Percentiles rank a stretch among this genome's conserved stretches.
These are phyloP conservation scores for Frieseomelitta varia DNA, from an alignment of 1,140 invertebrate species.

Conservation along the genomic window DNA sequence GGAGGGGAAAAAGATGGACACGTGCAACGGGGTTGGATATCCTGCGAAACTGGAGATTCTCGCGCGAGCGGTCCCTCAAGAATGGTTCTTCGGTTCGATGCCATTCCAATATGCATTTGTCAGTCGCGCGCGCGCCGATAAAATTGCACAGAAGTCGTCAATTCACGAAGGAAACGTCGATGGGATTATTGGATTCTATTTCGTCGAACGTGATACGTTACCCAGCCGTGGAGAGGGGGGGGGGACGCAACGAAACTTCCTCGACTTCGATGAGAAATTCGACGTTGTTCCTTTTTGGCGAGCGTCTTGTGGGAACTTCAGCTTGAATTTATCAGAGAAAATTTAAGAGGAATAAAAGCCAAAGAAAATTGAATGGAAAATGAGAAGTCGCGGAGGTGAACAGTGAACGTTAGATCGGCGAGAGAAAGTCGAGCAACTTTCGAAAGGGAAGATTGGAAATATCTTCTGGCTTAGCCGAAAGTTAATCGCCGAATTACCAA, in stretches of 20 bases:
- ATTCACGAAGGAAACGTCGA: not conserved
- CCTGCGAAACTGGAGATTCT: not conserved
- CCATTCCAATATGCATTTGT: constrained; percentile 10
- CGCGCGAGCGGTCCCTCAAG: not conserved
- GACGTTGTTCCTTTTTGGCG: too few species aligned
- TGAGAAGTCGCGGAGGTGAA: not conserved
- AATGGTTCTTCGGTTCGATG: not conserved
- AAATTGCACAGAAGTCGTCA: constrained; percentile 25
- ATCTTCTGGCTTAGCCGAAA: not conserved
- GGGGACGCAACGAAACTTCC: not conserved
- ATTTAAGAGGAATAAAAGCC: too few species aligned
- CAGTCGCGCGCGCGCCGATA: not conserved
- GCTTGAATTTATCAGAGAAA: not conserved
- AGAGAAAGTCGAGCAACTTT: not conserved
- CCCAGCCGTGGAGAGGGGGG: not conserved
- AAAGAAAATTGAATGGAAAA: constrained; percentile 26
- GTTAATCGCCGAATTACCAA: not conserved
- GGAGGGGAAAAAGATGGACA: too few species aligned
- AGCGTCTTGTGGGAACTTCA: too few species aligned
- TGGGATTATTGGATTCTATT: constrained; percentile 29
- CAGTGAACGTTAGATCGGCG: not conserved
- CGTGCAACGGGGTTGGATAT: too few species aligned
- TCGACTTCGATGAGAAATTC: not conserved
- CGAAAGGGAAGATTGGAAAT: not conserved
- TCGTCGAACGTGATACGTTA: not conserved